Evolutionary conservation across 1,140 invertebrate species (phyloP).

Genomic region (Tetragonula clypearis): DNA sequence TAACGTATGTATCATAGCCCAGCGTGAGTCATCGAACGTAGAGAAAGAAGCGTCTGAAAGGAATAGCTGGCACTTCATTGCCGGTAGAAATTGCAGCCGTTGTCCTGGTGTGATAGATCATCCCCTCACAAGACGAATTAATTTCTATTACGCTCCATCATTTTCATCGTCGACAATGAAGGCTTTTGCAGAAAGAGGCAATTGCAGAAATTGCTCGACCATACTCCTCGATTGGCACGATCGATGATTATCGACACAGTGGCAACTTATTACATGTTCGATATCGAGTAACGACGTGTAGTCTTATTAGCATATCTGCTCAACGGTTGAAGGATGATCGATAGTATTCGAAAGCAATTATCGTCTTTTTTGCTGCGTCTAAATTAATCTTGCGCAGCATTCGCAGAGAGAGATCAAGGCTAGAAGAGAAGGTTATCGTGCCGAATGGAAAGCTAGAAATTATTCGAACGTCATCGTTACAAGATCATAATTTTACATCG

Average conservation of each 20-base stretch:
- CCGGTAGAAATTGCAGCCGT: not conserved
- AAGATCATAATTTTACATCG: too few species aligned
- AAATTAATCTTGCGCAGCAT: conserved; percentile 10
- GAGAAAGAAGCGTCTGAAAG: not conserved
- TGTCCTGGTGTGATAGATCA: not conserved
- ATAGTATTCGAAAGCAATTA: conserved; percentile 46
- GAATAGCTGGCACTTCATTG: not conserved
- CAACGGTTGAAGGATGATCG: conserved; percentile 43
- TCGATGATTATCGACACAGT: conserved; percentile 26
- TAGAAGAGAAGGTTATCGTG: conserved; percentile 21
- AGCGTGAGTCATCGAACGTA: conserved; percentile 33
- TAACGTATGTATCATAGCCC: conserved; percentile 25
- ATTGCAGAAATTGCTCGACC: conserved; percentile 17
- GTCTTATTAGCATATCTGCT: conserved; percentile 52
- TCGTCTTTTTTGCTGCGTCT: conserved; percentile 4
- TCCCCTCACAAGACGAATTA: not conserved
- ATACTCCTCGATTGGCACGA: conserved; percentile 45
- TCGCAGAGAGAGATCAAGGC: conserved; percentile 25
- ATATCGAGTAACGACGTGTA: conserved; percentile 28
- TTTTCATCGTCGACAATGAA: not conserved
- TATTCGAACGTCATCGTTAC: not conserved
- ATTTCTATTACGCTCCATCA: not conserved
- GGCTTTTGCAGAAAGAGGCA: not conserved
- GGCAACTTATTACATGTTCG: conserved; percentile 31
- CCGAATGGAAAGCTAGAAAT: not conserved